Percentiles rank a stretch among this genome's conserved stretches.
These are phyloP conservation scores for Neopipo cinnamomea DNA, from an alignment of 2,113 vertebrate species.

Conservation along the genomic window DNA sequence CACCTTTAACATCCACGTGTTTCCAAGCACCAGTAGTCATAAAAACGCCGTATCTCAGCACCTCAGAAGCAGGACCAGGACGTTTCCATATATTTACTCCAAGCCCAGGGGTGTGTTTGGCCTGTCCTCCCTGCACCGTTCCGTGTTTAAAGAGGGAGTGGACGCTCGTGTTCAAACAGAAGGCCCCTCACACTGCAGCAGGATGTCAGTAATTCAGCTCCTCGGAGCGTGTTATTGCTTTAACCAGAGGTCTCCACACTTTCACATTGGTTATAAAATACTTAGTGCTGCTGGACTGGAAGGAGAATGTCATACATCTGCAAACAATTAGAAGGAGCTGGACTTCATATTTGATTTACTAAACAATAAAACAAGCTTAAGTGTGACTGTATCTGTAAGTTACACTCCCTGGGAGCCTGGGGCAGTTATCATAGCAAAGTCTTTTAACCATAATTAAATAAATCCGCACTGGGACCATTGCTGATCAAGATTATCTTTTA, in stretches of 20 bases:
- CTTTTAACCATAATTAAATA: slow-evolving; percentile 76
- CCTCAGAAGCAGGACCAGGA: slow-evolving; percentile 6
- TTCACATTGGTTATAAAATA: slow-evolving; percentile 76
- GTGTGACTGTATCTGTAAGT: slow-evolving; percentile 74
- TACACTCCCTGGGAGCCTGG: slow-evolving; percentile 73
- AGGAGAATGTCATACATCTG: slow-evolving; percentile 80
- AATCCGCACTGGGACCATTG: slow-evolving; percentile 62
- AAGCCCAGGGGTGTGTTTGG: slow-evolving; percentile 16
- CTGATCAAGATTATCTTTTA: slow-evolving; percentile 65
- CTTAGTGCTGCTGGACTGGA: slow-evolving; percentile 78
- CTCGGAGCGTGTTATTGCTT: slow-evolving; percentile 70
- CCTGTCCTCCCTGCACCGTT: neutral
- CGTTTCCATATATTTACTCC: neutral
- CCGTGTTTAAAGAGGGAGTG: slow-evolving; percentile 55
- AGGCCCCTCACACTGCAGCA: slow-evolving; percentile 54
- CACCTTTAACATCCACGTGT: neutral
- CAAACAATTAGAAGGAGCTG: slow-evolving; percentile 79
- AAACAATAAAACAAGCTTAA: slow-evolving; percentile 79
- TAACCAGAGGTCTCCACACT: slow-evolving; percentile 70
- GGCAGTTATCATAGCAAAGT: slow-evolving; percentile 66
- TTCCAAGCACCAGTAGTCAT: neutral
- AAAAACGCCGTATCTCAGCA: neutral
- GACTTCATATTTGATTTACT: slow-evolving; percentile 76
- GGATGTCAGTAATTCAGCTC: slow-evolving; percentile 73
- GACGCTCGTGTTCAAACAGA: slow-evolving; percentile 67